Base-by-base conservation (phyloP, 2,113 vertebrate genomes). In the Pygoscelis adeliae region DNA sequence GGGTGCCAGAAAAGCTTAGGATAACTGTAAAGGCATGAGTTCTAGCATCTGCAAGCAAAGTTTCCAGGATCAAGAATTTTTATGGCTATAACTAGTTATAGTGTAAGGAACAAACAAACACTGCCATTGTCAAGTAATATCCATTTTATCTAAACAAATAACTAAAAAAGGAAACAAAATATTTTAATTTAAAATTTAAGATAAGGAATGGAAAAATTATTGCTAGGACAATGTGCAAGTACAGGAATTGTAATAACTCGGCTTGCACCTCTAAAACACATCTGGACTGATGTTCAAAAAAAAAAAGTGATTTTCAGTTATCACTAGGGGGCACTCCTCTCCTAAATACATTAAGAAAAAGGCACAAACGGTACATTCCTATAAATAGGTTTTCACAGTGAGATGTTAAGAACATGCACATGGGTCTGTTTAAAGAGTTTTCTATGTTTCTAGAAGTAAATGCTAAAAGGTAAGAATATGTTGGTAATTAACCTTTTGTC, bases 301-400 rank as follows among this genome's bases (percentile, higher is more conserved):
- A 29, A 25, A 21, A 59, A 18, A 5, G 40, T 14, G 15, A 38
- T 50, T 84, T 50, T 62, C 42, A 34, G 40, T 32, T 23, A 70
- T 97, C 97, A 94, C 95, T 94, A 96, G 97, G 91, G 95, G 96
- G 95, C 93, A 91, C 46, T 83, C 78, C 84, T 86, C 63, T 63
- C 79, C 77, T 90, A 69, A 86, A 49, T 53, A 93, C 95, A 38
- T 27, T 46, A 15, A 29, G 36, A 32, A 81, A 66, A 32, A 36
- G 52, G 17, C 6, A 7, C 40, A 6, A 30, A 14, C 15, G 10
- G 12, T 11, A 32, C 50, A 17, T 44, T 25, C 34, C 18, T 42
- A 23, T 6, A 5, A 77, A 15, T 5, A 13, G 12, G 5, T 47
- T 81, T 8, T 49, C 62, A 34, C 8, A 1, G 38, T 6, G 38